Percentiles rank a stretch among this genome's conserved stretches.
Conservation (phyloP, 2,797 vertebrate species). For the Limnodromus scolopaceus region DNA sequence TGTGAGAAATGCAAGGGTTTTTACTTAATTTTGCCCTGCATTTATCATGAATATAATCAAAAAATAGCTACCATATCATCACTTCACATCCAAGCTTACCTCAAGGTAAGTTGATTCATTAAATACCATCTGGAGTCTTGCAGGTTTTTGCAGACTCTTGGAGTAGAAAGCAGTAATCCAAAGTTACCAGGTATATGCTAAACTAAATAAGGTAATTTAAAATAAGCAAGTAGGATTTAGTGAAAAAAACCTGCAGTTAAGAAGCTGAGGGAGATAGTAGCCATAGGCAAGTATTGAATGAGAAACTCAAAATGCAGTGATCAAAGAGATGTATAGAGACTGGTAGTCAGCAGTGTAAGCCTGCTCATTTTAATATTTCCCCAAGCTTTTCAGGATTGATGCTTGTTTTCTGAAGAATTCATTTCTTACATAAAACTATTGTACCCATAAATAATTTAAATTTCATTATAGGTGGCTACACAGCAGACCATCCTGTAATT, state of each 20-base stretch:
- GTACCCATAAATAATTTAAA: neutral
- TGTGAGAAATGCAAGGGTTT: neutral
- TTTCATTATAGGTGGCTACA: conserved; percentile 87
- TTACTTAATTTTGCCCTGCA: neutral
- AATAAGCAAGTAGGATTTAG: neutral
- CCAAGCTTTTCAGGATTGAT: neutral
- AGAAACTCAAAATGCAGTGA: neutral
- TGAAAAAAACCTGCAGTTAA: neutral
- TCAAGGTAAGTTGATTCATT: neutral
- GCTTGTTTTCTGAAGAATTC: neutral
- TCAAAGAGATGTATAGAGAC: neutral
- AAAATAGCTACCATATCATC: neutral
- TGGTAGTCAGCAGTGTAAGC: neutral
- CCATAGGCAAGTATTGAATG: neutral
- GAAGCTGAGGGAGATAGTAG: neutral
- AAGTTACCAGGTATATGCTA: neutral
- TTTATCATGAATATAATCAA: neutral
- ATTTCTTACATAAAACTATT: neutral
- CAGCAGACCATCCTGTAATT: conserved; percentile 95
- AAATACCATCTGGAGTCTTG: neutral
- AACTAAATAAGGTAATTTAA: neutral
- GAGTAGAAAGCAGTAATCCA: neutral
- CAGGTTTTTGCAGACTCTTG: neutral
- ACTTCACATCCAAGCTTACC: neutral
- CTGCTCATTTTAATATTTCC: neutral